Conservation (phyloP, 2,113 vertebrate species). For the Corythornis vintsioides region DNA sequence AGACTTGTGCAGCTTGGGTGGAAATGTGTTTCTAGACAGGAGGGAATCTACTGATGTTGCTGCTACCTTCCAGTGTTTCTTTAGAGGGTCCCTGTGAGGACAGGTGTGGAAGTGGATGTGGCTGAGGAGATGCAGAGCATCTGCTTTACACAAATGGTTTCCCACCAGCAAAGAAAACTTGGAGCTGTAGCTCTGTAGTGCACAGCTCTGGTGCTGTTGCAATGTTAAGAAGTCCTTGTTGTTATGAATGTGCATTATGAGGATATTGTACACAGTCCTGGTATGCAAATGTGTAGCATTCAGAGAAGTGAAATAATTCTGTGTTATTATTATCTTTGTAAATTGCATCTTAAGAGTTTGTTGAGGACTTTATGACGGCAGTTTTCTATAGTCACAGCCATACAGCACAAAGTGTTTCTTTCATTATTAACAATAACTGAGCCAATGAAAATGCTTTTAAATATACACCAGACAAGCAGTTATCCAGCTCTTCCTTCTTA, state of each 20-base stretch:
- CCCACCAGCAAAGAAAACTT: conserved; percentile 70
- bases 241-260: conserved; percentile 84
- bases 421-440: conserved; percentile 84
- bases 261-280: conserved; percentile 82
- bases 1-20: conserved; percentile 41
- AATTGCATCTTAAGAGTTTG: conserved; percentile 84
- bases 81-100: conserved; percentile 1
- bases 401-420: conserved; percentile 82
- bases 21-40: conserved; percentile 22
- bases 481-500: conserved; percentile 80
- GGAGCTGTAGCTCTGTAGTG: conserved; percentile 72
- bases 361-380: conserved; percentile 81
- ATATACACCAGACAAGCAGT: conserved; percentile 79
- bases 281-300: conserved; percentile 84
- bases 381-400: conserved; percentile 81
- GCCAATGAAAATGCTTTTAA: conserved; percentile 85
- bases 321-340: conserved; percentile 85
- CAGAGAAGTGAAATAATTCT: conserved; percentile 85
- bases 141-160: conserved; percentile 72
- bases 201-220: conserved; percentile 73
- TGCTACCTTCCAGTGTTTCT: conserved; percentile 21
- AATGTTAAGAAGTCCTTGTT: conserved; percentile 81
- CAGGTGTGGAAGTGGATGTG: conserved; percentile 55
- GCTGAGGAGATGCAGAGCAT: conserved; percentile 67
- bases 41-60: background rate